phyloP scores from a whole-genome alignment of 1,140 invertebrate genomes.

The Eciton burchellii region DNA sequence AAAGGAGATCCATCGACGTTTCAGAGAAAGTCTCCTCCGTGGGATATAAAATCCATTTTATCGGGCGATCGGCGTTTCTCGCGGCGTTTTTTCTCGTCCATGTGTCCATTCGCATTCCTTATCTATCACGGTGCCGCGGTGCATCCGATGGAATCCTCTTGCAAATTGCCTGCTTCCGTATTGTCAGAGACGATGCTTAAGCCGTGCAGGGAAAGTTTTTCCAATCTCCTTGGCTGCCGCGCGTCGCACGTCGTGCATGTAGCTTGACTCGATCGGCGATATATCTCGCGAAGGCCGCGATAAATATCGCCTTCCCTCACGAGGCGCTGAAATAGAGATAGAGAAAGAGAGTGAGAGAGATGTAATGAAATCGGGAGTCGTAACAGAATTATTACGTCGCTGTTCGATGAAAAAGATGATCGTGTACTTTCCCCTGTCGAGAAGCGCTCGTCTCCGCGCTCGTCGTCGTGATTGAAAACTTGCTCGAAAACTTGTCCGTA shows the following conservation, averaged over 20 bases:
- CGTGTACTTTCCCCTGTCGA: constrained; percentile 24
- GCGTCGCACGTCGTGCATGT: neutral
- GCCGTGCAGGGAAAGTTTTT: constrained; percentile 64
- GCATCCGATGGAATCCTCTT: constrained; percentile 50
- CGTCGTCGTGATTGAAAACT: neutral
- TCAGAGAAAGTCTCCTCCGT: constrained; percentile 56
- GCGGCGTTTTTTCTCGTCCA: constrained; percentile 3
- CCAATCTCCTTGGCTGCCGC: constrained; percentile 48
- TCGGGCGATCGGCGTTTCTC: constrained; percentile 19
- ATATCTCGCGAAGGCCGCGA: constrained; percentile 59
- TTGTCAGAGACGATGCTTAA: constrained; percentile 62
- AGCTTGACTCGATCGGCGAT: constrained; percentile 34
- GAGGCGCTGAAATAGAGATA: neutral
- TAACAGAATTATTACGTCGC: constrained; percentile 34
- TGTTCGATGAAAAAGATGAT: constrained; percentile 30
- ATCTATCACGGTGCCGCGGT: constrained; percentile 17
- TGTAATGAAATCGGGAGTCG: constrained; percentile 29
- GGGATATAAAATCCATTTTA: constrained; percentile 54
- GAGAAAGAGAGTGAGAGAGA: constrained; percentile 15
- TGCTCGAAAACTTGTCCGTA: neutral
- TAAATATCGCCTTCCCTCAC: constrained; percentile 55
- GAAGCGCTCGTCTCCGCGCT: neutral
- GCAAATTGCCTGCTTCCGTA: constrained; percentile 69
- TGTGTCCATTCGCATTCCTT: constrained; percentile 35
- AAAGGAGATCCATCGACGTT: constrained; percentile 22